A percentile compares a stretch with the other conserved stretches of the same genome.
Evolutionary conservation across 2,888 invertebrate species (phyloP).

Genomic region (Hirtodrosophila confusa): DNA sequence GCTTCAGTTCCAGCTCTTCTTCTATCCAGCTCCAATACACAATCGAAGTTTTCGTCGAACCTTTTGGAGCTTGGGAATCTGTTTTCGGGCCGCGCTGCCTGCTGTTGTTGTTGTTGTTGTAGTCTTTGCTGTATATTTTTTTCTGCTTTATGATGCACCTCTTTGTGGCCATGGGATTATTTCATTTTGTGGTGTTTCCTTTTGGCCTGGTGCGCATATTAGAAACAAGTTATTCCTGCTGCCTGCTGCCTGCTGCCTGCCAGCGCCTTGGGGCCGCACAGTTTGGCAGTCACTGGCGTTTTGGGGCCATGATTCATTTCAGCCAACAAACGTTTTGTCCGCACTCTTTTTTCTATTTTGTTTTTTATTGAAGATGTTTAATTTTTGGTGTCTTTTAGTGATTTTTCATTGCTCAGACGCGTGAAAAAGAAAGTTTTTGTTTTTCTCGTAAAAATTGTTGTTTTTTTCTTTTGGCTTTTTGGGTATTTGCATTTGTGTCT

Average conservation of each 20-base stretch:
- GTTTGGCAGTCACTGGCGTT: conserved; percentile 55
- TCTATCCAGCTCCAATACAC: conserved; percentile 37
- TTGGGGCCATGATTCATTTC: conserved; percentile 71
- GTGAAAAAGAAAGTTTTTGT: conserved; percentile 74
- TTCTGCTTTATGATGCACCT: conserved; percentile 33
- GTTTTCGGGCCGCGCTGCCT: conserved; percentile 62
- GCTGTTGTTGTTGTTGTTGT: conserved; percentile 33
- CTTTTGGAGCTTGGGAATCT: conserved; percentile 79
- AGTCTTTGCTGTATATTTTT: not conserved
- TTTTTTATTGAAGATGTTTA: conserved; percentile 29
- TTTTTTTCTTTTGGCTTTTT: conserved; percentile 8
- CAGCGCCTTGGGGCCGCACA: conserved; percentile 22
- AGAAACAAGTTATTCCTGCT: conserved; percentile 80
- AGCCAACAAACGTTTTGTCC: conserved; percentile 37
- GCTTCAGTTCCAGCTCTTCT: conserved; percentile 34
- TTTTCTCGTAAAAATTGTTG: conserved; percentile 45
- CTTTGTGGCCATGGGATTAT: conserved; percentile 78
- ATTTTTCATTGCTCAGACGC: conserved; percentile 64
- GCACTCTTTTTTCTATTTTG: conserved; percentile 1
- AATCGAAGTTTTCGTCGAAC: conserved; percentile 80
- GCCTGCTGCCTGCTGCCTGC: conserved; percentile 6
- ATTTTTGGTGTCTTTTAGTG: conserved; percentile 32
- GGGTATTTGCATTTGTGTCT: not conserved
- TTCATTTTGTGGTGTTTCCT: conserved; percentile 81
- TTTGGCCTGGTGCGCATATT: conserved; percentile 66